Conservation (phyloP, 35 echinoderm and acorn worm species). For the Heliocidaris tuberculata region DNA sequence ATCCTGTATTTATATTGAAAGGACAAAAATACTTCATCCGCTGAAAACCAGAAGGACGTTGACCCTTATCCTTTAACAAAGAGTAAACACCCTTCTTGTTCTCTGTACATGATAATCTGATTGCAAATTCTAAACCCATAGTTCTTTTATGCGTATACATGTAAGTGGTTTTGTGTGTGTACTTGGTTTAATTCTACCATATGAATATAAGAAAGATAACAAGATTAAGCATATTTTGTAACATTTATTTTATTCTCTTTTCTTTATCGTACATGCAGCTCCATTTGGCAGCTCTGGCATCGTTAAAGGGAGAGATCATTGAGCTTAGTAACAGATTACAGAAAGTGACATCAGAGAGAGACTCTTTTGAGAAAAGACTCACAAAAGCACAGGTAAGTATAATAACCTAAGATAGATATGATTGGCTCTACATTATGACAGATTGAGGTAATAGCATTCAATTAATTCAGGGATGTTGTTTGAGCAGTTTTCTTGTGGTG, state of each 20-base stretch:
- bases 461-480: background rate
- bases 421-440: background rate
- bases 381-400: slow-evolving; percentile 83
- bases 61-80: background rate
- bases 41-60: background rate
- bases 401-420: background rate
- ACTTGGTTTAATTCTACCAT: background rate
- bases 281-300: slow-evolving; percentile 95
- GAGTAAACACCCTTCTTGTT: background rate
- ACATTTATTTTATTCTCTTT: background rate
- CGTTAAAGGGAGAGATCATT: slow-evolving; percentile 96
- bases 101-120: background rate
- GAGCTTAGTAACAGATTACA: slow-evolving; percentile 85
- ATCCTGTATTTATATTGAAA: background rate
- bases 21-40: background rate
- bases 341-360: slow-evolving; percentile 80
- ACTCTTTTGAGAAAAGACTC: slow-evolving; percentile 86
- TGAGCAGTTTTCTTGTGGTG: background rate
- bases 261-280: slow-evolving; percentile 66
- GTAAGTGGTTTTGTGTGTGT: background rate
- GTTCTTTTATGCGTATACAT: background rate
- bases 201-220: background rate
- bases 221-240: background rate
- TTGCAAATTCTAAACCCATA: too few relatives aligned
- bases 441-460: background rate